Evolutionary conservation across 2,888 invertebrate species (phyloP).

Genomic region (Seira musarum): DNA sequence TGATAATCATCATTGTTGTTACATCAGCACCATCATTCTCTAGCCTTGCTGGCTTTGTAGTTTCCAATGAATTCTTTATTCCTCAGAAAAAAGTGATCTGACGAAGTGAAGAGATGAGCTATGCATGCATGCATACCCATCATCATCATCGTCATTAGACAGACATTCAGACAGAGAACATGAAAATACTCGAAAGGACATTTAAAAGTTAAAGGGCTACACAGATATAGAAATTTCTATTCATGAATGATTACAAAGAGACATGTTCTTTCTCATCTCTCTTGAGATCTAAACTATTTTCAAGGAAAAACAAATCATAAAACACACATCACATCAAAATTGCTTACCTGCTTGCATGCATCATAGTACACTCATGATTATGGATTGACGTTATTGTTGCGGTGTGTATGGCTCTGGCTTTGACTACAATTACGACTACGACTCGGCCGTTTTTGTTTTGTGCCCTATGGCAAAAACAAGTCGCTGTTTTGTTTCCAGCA

Average conservation of each 20-base stretch:
- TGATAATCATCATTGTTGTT: slow-evolving; percentile 4
- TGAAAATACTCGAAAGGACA: slow-evolving; percentile 26
- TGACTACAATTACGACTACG: too few relatives aligned
- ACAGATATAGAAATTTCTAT: background rate
- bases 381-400: too few relatives aligned
- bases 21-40: background rate
- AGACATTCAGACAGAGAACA: slow-evolving; percentile 1
- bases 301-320: slow-evolving; percentile 57
- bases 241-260: background rate
- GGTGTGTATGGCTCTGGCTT: too few relatives aligned
- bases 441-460: background rate
- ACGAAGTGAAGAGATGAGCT: background rate
- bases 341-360: background rate
- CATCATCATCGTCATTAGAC: background rate
- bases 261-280: slow-evolving; percentile 7
- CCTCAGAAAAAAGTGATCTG: background rate
- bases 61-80: background rate
- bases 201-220: slow-evolving; percentile 52
- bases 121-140: background rate
- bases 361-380: background rate
- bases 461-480: background rate
- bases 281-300: slow-evolving; percentile 19
- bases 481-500: background rate
- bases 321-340: slow-evolving; percentile 16
- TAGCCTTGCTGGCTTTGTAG: slow-evolving; percentile 9